These are phyloP conservation scores for Ophonus ardosiacus DNA, from an alignment of 2,888 invertebrate genomes.

Conservation along the genomic window DNA sequence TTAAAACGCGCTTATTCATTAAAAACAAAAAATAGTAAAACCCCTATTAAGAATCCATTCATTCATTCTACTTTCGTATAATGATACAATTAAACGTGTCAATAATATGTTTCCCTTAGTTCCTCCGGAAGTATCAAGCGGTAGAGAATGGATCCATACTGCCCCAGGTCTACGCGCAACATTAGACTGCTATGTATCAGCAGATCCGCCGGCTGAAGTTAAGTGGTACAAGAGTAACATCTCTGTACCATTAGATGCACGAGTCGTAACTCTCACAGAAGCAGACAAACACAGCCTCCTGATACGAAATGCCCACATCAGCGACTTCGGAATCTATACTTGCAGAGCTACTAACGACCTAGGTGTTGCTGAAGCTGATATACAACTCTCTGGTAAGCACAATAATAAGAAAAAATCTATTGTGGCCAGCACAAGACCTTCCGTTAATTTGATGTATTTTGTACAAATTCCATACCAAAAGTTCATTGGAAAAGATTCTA, in stretches of 20 bases:
- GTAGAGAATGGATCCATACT: slow-evolving; percentile 85
- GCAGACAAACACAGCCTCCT: slow-evolving; percentile 81
- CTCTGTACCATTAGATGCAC: slow-evolving; percentile 76
- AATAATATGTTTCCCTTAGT: slow-evolving; percentile 77
- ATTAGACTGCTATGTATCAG: slow-evolving; percentile 83
- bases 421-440: too few relatives aligned
- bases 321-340: slow-evolving; percentile 88
- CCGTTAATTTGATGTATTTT: too few relatives aligned
- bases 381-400: slow-evolving; percentile 84
- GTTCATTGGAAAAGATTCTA: too few relatives aligned
- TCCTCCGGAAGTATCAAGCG: slow-evolving; percentile 84
- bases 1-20: too few relatives aligned
- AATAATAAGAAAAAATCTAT: neutral
- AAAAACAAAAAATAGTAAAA: too few relatives aligned
- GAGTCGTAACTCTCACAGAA: slow-evolving; percentile 75
- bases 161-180: slow-evolving; percentile 84
- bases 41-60: too few relatives aligned
- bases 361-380: slow-evolving; percentile 83
- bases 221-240: slow-evolving; percentile 83
- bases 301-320: slow-evolving; percentile 82
- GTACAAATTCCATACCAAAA: too few relatives aligned
- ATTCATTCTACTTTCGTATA: too few relatives aligned
- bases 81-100: too few relatives aligned
- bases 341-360: slow-evolving; percentile 87
- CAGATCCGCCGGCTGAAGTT: slow-evolving; percentile 84